These are phyloP conservation scores for Horisme vitalbata DNA, from an alignment of 2,888 invertebrate genomes.

Conservation along the genomic window DNA sequence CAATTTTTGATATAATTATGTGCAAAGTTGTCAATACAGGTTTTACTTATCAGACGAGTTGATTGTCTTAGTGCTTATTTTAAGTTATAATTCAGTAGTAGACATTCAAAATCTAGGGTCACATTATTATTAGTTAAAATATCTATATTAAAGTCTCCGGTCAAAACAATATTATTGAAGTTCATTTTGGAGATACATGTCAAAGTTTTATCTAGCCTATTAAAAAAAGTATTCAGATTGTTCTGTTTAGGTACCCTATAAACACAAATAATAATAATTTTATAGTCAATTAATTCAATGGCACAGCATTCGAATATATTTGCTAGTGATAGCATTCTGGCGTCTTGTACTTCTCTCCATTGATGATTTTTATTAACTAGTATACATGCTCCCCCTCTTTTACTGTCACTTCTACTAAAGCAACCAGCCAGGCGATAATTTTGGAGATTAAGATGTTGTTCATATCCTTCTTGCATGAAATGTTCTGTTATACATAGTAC, in stretches of 20 bases:
- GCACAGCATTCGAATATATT: slow-evolving; percentile 15
- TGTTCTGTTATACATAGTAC: slow-evolving; percentile 5
- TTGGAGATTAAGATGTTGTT: background rate
- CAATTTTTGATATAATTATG: too few relatives aligned
- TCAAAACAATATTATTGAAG: background rate
- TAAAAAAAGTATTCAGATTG: slow-evolving; percentile 7
- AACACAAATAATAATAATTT: slow-evolving; percentile 10
- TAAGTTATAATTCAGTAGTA: slow-evolving; percentile 1
- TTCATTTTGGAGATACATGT: background rate
- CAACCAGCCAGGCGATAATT: slow-evolving; percentile 3
- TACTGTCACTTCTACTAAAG: slow-evolving; percentile 4
- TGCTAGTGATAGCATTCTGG: background rate
- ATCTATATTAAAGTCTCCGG: slow-evolving; percentile 6
- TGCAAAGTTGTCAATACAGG: too few relatives aligned
- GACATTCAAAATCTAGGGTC: slow-evolving; percentile 2
- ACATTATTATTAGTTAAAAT: slow-evolving; percentile 4
- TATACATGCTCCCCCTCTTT: slow-evolving; percentile 17
- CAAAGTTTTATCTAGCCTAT: background rate
- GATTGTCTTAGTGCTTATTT: slow-evolving; percentile 2
- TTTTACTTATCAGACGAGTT: background rate
- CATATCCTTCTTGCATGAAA: background rate
- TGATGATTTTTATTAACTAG: background rate
- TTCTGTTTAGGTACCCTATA: slow-evolving; percentile 4
- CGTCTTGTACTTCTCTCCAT: slow-evolving; percentile 5
- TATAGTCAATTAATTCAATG: slow-evolving; percentile 9